phyloP scores from a whole-genome alignment of 2,888 invertebrate species.

The Habroteleia sp. region DNA sequence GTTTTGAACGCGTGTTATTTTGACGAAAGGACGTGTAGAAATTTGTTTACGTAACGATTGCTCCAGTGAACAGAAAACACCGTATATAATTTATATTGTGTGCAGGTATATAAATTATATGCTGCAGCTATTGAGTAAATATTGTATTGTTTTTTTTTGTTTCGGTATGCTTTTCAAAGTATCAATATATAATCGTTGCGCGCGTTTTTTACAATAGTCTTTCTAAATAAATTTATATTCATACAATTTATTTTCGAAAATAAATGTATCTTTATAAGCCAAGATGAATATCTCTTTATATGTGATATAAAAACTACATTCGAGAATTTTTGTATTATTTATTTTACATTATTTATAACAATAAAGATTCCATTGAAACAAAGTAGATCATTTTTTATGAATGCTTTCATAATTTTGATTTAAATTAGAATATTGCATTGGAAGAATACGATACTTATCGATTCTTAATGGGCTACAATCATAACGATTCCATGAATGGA shows the following conservation, averaged over 20 bases:
- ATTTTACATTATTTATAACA: too few species aligned
- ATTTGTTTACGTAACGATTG: conserved; percentile 43
- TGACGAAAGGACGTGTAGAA: conserved; percentile 19
- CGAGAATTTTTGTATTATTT: too few species aligned
- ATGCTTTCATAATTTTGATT: background rate
- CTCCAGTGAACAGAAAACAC: conserved; percentile 27
- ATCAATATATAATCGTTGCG: background rate
- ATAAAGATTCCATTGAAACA: too few species aligned
- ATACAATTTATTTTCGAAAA: too few species aligned
- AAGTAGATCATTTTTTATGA: conserved; percentile 7
- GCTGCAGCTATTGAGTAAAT: conserved; percentile 20
- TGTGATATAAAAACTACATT: too few species aligned
- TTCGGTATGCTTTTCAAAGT: background rate
- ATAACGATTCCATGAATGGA: too few species aligned
- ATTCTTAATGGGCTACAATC: conserved; percentile 10
- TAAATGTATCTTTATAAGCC: background rate
- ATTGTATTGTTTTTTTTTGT: conserved; percentile 7
- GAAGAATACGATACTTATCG: conserved; percentile 4
- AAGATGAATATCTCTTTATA: background rate
- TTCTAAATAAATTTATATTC: too few species aligned
- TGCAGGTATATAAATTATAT: conserved; percentile 25
- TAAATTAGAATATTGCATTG: conserved; percentile 5
- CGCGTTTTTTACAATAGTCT: too few species aligned
- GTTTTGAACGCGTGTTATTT: too few species aligned
- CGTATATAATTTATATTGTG: conserved; percentile 39